These are phyloP conservation scores for Barbus barbus DNA, from an alignment of 2,113 vertebrate species.

Conservation along the genomic window DNA sequence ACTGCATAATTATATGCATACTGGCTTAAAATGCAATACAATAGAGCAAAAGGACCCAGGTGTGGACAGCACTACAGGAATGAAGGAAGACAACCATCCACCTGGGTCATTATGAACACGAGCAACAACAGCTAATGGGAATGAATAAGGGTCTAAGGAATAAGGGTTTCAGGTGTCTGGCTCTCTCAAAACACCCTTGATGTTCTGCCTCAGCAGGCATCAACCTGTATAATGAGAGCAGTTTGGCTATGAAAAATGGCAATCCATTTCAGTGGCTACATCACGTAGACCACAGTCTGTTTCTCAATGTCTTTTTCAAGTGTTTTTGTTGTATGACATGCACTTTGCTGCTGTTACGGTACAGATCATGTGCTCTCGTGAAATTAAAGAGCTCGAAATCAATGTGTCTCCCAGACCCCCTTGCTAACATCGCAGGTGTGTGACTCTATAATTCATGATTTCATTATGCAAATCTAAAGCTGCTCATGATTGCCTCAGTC, in stretches of 20 bases:
- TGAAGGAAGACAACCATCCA: conserved; percentile 10
- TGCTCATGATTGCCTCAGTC: conserved; percentile 13
- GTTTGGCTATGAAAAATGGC: conserved; percentile 14
- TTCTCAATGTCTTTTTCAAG: background rate
- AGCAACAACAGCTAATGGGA: conserved; percentile 36
- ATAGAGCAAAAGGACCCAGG: conserved; percentile 31
- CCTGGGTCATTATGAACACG: conserved; percentile 42
- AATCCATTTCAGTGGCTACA: background rate
- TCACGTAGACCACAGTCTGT: background rate
- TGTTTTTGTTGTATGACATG: background rate
- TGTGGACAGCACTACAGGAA: conserved; percentile 33
- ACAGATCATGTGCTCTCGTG: background rate
- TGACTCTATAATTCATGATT: conserved; percentile 19
- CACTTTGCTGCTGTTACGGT: background rate
- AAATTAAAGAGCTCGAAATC: conserved; percentile 9
- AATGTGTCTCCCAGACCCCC: background rate
- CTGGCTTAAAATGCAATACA: background rate
- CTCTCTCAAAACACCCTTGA: background rate
- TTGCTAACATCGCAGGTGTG: conserved; percentile 2
- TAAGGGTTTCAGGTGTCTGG: background rate
- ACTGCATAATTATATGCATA: background rate
- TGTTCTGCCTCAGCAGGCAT: background rate
- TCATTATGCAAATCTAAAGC: conserved; percentile 6
- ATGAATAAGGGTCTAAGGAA: conserved; percentile 12
- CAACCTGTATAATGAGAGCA: conserved; percentile 13